A percentile compares a stretch with the other conserved stretches of the same genome.
Evolutionary conservation across 2,113 vertebrate species (phyloP).

Genomic region (Vicugna pacos): DNA sequence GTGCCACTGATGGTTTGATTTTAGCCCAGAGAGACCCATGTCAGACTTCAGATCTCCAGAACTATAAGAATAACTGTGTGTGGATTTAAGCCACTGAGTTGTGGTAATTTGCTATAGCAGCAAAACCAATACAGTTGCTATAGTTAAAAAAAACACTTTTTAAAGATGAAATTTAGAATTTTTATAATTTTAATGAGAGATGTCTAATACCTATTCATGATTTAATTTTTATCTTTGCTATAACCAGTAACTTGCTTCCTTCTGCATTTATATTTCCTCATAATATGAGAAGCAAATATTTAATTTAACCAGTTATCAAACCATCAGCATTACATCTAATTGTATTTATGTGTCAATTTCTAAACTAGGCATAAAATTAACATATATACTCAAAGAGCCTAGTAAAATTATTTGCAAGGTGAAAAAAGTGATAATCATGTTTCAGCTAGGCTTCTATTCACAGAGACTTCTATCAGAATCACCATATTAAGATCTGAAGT

Average conservation of each 20-base stretch:
- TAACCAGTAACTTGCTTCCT: background rate
- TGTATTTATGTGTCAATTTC: background rate
- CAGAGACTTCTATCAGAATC: constrained; percentile 20
- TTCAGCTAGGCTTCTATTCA: background rate
- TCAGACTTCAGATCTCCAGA: no score
- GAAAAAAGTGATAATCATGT: background rate
- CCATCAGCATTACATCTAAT: background rate
- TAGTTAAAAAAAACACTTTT: background rate
- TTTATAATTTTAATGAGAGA: constrained; percentile 42
- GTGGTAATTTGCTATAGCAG: background rate
- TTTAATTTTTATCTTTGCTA: constrained; percentile 50
- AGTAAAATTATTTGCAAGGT: background rate
- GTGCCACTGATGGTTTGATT: no score
- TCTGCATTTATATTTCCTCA: constrained; percentile 7
- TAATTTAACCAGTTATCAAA: constrained; percentile 23
- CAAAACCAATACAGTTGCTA: background rate
- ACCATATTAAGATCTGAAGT: background rate
- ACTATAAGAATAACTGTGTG: no score
- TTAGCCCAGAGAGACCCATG: no score
- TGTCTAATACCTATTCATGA: constrained; percentile 18
- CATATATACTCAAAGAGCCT: background rate
- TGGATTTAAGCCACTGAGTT: background rate
- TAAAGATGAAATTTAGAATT: constrained; percentile 50
- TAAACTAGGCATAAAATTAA: constrained; percentile 37
- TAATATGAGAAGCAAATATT: constrained; percentile 26